Percentiles rank a stretch among this genome's conserved stretches.
Evolutionary conservation across 92 coral and sea anemone genomes (phyloP).

Genomic region (Heliopora coerulea): DNA sequence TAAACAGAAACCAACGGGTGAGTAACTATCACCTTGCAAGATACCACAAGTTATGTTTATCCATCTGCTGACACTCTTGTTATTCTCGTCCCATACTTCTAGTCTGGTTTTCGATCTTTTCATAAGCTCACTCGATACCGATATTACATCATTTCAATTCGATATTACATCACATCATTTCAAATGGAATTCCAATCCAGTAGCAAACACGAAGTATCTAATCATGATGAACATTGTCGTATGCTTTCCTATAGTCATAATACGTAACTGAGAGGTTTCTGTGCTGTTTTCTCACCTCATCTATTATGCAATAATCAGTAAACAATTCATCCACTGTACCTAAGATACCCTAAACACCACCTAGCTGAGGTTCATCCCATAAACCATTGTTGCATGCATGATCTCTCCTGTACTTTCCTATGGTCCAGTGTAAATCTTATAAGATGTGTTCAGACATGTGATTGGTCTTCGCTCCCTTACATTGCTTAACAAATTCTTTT

Average conservation of each 20-base stretch:
- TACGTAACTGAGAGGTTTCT: conserved; percentile 9
- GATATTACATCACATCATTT: too few relatives aligned
- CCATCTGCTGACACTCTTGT: background rate
- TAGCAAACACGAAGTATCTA: conserved; percentile 30
- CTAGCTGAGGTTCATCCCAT: conserved; percentile 40
- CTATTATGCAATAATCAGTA: background rate
- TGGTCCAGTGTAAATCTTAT: too few relatives aligned
- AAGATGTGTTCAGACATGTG: background rate
- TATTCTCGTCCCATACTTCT: conserved; percentile 19
- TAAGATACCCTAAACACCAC: conserved; percentile 28
- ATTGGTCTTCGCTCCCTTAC: too few relatives aligned
- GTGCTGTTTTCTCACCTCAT: too few relatives aligned
- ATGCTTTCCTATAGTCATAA: conserved; percentile 23
- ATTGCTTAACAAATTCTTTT: too few relatives aligned
- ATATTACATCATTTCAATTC: conserved; percentile 17
- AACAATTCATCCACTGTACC: conserved; percentile 40
- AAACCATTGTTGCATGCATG: too few relatives aligned
- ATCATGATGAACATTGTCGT: conserved; percentile 44
- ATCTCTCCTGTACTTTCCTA: too few relatives aligned
- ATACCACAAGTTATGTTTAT: too few relatives aligned
- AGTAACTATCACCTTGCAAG: too few relatives aligned
- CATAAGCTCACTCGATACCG: conserved; percentile 7
- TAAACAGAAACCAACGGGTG: too few relatives aligned
- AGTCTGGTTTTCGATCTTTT: conserved; percentile 53
- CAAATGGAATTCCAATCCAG: too few relatives aligned